Evolutionary conservation across 2,113 vertebrate species (phyloP), one percentile per base, ranked within the genome.

Genomic region (Paramisgurnus dabryanus): DNA sequence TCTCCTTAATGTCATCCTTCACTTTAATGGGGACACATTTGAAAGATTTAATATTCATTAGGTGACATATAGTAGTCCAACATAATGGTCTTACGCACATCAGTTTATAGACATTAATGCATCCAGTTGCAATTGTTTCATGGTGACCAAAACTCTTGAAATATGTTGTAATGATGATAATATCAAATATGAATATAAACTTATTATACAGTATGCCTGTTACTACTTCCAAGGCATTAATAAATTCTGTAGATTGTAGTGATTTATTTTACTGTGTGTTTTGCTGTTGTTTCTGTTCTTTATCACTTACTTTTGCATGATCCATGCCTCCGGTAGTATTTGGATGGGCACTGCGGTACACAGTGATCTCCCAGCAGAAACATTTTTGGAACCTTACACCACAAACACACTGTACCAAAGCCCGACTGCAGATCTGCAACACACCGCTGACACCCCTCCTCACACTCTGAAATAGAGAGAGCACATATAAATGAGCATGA

Each of bases 361-460:
- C 98, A 99, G 90, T 1, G 93, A 65, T 97, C 96, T 6, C 90
- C 92, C 22, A 96, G 92, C 15, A 98, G 90, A 85, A 94, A 83
- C 79, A 90, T 86, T 3, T 83, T 89, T 10, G 81, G 3, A 0
- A 81, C 88, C 81, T 91, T 92, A 78, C 98, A 99, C 90, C 80
- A 85, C 39, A 99, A 90, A 65, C 98, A 99, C 4, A 95, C 2
- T 1, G 95, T 96, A 72, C 95, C 92, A 0, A 86, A 58, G 68
- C 88, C 84, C 0, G 81, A 87, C 47, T 76, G 78, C 70, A 95
- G 94, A 89, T 96, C 86, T 0, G 95, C 94, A 0, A 91, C 86
- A 11, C 98, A 99, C 55, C 83, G 92, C 47, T 81, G 94, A 85
- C 98, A 99, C 81, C 92, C 87, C 0, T 89, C 85, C 58, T 95